phyloP scores from a whole-genome alignment of 2,797 vertebrate genomes.

The Eremophila alpestris region DNA sequence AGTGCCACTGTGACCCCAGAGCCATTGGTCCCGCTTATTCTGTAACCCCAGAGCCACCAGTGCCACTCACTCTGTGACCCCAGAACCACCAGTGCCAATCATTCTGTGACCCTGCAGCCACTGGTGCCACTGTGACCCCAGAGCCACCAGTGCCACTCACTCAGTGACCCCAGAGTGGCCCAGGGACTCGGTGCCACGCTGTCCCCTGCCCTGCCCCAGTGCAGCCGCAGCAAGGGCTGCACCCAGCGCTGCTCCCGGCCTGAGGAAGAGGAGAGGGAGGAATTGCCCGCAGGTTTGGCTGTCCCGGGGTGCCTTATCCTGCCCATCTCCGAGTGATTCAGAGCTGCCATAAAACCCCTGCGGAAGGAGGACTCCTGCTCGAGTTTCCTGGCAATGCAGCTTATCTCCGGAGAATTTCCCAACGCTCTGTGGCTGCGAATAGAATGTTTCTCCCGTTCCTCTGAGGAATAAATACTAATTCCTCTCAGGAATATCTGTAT shows the following conservation, averaged over 20 bases:
- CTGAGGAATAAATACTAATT: neutral
- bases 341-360: neutral
- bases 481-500: neutral
- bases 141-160: no score
- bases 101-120: no score
- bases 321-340: neutral
- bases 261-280: neutral
- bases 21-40: no score
- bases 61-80: no score
- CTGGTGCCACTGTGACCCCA: no score
- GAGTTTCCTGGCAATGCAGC: neutral
- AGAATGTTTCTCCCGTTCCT: neutral
- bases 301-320: neutral
- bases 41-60: no score
- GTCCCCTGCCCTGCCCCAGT: neutral
- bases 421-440: neutral
- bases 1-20: neutral
- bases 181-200: no score
- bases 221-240: neutral
- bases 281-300: neutral
- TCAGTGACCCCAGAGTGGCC: no score
- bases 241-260: rapidly evolving
- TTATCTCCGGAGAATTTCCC: neutral
- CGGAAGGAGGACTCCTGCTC: neutral
- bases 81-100: no score